phyloP scores from a whole-genome alignment of 1,140 invertebrate genomes.

The Drosophila lacteicornis region DNA sequence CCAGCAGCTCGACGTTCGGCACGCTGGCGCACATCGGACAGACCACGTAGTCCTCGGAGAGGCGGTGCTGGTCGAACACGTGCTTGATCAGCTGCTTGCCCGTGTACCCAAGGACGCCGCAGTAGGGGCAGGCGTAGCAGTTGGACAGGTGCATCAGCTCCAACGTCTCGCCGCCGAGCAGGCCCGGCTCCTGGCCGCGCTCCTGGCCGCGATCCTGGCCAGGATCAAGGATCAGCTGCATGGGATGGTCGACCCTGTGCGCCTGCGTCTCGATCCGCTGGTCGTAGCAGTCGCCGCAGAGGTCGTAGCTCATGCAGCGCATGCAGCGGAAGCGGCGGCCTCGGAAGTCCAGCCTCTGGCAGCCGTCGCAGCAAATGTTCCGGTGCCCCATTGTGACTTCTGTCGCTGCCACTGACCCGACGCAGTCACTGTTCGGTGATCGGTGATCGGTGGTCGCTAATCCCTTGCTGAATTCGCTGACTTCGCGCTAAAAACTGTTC shows the following conservation, averaged over 20 bases:
- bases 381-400: constrained; percentile 51
- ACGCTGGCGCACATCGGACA: constrained; percentile 58
- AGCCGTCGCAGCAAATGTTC: constrained; percentile 62
- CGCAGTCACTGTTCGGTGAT: too few relatives aligned
- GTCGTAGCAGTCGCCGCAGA: constrained; percentile 65
- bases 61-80: constrained; percentile 47
- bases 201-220: constrained; percentile 13
- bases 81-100: constrained; percentile 66
- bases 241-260: constrained; percentile 57
- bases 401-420: not conserved
- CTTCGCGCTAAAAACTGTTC: constrained; percentile 7
- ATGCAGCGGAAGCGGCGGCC: constrained; percentile 64
- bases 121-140: constrained; percentile 68
- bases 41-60: constrained; percentile 53
- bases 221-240: constrained; percentile 48
- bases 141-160: constrained; percentile 61
- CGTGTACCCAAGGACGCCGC: constrained; percentile 42
- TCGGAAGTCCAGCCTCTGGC: constrained; percentile 49
- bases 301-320: constrained; percentile 64
- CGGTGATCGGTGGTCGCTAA: not conserved
- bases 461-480: not conserved
- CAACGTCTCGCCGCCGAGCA: constrained; percentile 25
- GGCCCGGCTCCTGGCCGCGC: constrained; percentile 3
- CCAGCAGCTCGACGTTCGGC: constrained; percentile 29
- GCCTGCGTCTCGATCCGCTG: constrained; percentile 46